Conservation (phyloP, 2,888 invertebrate genomes). For the Hoplodrina blanda region DNA sequence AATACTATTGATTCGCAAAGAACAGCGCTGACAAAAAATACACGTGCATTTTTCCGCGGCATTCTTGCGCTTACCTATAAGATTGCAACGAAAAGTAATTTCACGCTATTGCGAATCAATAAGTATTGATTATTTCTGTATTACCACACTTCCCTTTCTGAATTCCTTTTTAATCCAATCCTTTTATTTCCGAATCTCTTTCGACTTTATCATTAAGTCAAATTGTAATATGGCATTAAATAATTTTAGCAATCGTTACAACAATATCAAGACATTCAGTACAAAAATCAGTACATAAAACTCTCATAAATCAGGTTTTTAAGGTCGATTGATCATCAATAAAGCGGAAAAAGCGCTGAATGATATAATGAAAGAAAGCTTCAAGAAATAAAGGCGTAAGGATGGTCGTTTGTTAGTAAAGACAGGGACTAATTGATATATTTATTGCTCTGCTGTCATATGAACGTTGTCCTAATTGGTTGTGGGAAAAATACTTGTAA, state of each 20-base stretch:
- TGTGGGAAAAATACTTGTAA: slow-evolving; percentile 74
- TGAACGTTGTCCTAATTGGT: slow-evolving; percentile 64
- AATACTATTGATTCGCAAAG: slow-evolving; percentile 23
- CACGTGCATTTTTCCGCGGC: not conserved
- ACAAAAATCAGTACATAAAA: not conserved
- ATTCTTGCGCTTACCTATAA: not conserved
- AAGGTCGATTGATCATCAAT: slow-evolving; percentile 18
- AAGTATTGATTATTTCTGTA: slow-evolving; percentile 9
- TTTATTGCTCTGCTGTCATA: slow-evolving; percentile 67
- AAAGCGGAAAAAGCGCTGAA: slow-evolving; percentile 6
- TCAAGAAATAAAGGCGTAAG: slow-evolving; percentile 23
- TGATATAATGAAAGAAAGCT: slow-evolving; percentile 17
- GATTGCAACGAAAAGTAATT: slow-evolving; percentile 16
- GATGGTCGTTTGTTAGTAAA: slow-evolving; percentile 47
- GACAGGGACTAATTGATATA: slow-evolving; percentile 58
- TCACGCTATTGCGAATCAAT: slow-evolving; percentile 31
- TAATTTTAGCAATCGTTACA: not conserved
- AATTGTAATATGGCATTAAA: slow-evolving; percentile 7
- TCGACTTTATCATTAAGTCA: slow-evolving; percentile 7
- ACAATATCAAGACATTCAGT: not conserved
- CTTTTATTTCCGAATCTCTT: slow-evolving; percentile 8
- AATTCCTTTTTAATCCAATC: slow-evolving; percentile 5
- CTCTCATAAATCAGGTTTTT: slow-evolving; percentile 21
- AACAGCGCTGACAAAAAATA: not conserved
- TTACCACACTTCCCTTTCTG: slow-evolving; percentile 7